Conservation (phyloP, 2,113 vertebrate genomes). For the Gymnogyps californianus region DNA sequence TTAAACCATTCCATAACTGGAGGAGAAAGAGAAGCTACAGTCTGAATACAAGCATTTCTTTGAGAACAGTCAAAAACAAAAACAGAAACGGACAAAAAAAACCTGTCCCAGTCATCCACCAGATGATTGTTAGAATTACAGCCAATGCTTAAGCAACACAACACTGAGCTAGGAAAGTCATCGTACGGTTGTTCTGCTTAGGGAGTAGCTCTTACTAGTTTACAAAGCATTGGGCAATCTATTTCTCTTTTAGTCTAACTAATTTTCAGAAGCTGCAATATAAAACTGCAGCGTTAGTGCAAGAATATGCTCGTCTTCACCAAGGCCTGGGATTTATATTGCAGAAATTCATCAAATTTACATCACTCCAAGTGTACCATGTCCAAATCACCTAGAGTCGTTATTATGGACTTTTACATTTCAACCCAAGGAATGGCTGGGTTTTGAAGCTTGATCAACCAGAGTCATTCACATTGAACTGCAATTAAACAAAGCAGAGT, state of each 20-base stretch:
- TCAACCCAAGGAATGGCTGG: constrained; percentile 7
- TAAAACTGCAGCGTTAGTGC: constrained; percentile 14
- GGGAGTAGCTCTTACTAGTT: constrained; percentile 17
- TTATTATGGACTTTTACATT: background rate
- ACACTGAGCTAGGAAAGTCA: background rate
- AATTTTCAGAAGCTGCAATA: constrained; percentile 47
- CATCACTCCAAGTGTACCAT: background rate
- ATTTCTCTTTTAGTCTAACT: background rate
- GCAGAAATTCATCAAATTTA: background rate
- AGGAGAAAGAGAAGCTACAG: constrained; percentile 15
- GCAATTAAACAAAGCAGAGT: constrained; percentile 58
- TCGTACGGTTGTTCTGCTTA: background rate
- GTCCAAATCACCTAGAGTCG: background rate
- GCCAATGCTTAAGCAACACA: constrained; percentile 29
- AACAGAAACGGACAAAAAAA: background rate
- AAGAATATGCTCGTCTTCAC: constrained; percentile 14
- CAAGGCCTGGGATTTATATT: constrained; percentile 15
- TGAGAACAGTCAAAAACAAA: background rate
- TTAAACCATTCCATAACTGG: constrained; percentile 11
- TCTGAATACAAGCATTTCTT: constrained; percentile 10
- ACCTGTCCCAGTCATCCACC: background rate
- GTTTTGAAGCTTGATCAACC: constrained; percentile 38
- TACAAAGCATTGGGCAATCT: background rate
- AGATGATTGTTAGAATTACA: constrained; percentile 29
- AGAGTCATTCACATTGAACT: constrained; percentile 17